A percentile compares a stretch with the other conserved stretches of the same genome.
These are phyloP conservation scores for Nudaria mundana DNA, from an alignment of 2,888 invertebrate species.

Conservation along the genomic window DNA sequence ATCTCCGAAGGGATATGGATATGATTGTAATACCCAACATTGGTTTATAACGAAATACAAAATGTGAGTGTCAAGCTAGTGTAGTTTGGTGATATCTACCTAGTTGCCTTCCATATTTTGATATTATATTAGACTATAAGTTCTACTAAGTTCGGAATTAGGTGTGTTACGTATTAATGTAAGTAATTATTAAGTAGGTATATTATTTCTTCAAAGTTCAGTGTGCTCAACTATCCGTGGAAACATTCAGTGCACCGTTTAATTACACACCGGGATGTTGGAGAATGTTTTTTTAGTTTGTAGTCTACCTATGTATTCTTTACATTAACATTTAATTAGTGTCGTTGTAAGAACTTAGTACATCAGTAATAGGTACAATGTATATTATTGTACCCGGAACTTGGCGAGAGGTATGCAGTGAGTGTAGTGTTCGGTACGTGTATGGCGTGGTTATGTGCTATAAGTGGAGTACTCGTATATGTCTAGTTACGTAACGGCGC, in stretches of 20 bases:
- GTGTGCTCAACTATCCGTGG: constrained; percentile 2
- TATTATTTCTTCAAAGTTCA: constrained; percentile 1
- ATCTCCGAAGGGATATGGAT: too few species aligned
- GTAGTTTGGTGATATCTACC: too few species aligned
- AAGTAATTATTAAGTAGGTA: too few species aligned
- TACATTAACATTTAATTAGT: constrained; percentile 9
- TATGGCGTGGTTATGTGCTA: constrained; percentile 33
- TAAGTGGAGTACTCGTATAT: constrained; percentile 30
- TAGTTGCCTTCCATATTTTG: too few species aligned
- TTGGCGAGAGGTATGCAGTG: constrained; percentile 21
- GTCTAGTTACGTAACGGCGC: constrained; percentile 65
- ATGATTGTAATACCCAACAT: too few species aligned
- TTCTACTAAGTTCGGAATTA: too few species aligned
- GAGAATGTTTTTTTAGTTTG: not conserved
- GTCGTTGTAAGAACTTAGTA: too few species aligned
- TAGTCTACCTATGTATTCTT: not conserved
- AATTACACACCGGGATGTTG: constrained; percentile 2
- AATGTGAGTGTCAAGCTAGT: too few species aligned
- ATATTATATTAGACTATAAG: too few species aligned
- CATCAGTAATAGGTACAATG: constrained; percentile 25
- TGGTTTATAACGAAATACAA: too few species aligned
- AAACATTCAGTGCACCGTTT: not conserved
- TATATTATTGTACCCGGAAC: constrained; percentile 33
- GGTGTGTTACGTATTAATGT: too few species aligned
- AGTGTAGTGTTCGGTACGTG: constrained; percentile 25